Evolutionary conservation across 2,888 invertebrate species (phyloP).

Genomic region (Lamproptera curius): DNA sequence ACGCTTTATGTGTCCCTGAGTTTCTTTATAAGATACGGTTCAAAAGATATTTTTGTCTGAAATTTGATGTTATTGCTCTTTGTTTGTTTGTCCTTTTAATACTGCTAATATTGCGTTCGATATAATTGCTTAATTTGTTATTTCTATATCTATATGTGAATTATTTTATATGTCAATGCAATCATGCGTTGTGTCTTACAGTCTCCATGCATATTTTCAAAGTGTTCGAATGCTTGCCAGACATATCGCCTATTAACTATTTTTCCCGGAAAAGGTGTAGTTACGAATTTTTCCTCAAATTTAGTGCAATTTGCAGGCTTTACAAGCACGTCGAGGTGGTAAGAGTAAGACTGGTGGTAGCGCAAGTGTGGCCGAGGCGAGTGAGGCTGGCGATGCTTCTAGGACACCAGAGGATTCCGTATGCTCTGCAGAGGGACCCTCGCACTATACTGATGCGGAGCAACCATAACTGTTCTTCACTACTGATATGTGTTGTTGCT

Average conservation of each 20-base stretch:
- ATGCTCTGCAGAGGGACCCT: constrained; percentile 91
- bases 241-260: no score
- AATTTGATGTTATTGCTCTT: neutral
- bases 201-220: no score
- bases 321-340: constrained; percentile 83
- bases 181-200: no score
- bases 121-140: constrained; percentile 7
- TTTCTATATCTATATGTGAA: constrained; percentile 6
- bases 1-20: constrained; percentile 51
- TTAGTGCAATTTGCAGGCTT: constrained; percentile 80
- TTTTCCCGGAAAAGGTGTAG: no score
- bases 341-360: constrained; percentile 72
- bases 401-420: constrained; percentile 94
- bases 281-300: constrained; percentile 1
- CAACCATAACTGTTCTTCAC: constrained; percentile 50
- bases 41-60: no score
- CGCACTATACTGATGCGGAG: constrained; percentile 80
- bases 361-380: constrained; percentile 80
- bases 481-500: neutral
- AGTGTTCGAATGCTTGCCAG: no score
- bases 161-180: no score
- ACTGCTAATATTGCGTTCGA: constrained; percentile 11
- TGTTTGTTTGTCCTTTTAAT: neutral
- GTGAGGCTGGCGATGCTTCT: constrained; percentile 86
- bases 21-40: neutral